Percentiles rank a stretch among this genome's conserved stretches.
phyloP scores from a whole-genome alignment of 2,888 invertebrate species.

The Calliphora vomitoria region DNA sequence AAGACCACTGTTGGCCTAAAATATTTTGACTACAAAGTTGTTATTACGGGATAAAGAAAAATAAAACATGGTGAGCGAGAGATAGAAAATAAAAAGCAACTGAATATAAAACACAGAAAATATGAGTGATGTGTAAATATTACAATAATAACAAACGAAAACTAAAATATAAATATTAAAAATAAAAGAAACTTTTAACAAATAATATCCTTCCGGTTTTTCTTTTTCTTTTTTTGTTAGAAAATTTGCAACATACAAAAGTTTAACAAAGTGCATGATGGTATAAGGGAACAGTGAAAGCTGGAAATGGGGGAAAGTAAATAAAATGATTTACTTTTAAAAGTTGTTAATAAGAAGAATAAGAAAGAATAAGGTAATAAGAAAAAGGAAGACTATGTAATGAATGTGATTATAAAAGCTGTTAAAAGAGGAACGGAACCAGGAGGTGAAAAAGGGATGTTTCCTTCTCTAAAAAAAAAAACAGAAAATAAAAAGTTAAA shows the following conservation, averaged over 20 bases:
- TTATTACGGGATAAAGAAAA: conserved; percentile 45
- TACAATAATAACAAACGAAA: conserved; percentile 52
- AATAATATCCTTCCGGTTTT: conserved; percentile 49
- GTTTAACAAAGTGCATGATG: background rate
- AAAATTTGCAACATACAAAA: conserved; percentile 18
- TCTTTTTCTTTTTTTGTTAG: background rate
- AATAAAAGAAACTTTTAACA: conserved; percentile 62
- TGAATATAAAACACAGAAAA: conserved; percentile 55
- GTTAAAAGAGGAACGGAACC: no score
- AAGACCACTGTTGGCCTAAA: conserved; percentile 42
- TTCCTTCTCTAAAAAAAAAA: no score
- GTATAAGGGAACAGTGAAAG: background rate
- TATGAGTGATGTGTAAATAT: conserved; percentile 72
- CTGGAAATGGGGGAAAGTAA: background rate
- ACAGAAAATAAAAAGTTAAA: no score
- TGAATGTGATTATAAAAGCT: no score
- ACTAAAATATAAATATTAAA: conserved; percentile 45
- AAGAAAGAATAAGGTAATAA: no score
- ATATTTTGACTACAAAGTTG: conserved; percentile 65
- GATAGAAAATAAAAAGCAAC: conserved; percentile 8
- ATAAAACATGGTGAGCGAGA: conserved; percentile 23
- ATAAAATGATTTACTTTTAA: background rate
- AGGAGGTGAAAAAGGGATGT: no score
- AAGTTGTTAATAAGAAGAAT: no score
- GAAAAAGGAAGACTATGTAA: no score